phyloP scores from a whole-genome alignment of 2,797 vertebrate species.

The Lepilemur septentrionalis region DNA sequence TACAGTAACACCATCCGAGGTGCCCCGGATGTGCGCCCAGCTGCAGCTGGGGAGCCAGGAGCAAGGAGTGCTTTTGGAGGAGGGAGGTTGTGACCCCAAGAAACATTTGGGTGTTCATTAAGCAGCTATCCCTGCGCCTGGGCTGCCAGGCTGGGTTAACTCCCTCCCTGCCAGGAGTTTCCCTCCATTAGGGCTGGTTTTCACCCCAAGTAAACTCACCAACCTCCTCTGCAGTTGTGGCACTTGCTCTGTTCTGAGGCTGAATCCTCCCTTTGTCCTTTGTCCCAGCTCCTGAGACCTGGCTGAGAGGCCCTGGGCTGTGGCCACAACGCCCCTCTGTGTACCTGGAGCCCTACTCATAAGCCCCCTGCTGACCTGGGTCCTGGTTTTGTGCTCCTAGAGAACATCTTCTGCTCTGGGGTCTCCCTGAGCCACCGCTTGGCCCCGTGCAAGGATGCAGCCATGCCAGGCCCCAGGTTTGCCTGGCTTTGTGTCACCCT shows the following conservation, averaged over 20 bases:
- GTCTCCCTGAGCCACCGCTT: not conserved
- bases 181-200: too few relatives aligned
- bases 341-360: not conserved
- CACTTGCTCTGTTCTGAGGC: not conserved
- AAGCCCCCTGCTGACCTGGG: too few relatives aligned
- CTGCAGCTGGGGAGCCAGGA: accelerated
- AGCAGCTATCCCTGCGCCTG: not conserved
- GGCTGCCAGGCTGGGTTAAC: not conserved
- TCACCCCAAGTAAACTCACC: too few relatives aligned
- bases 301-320: not conserved
- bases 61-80: not conserved
- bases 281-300: not conserved
- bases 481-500: too few relatives aligned
- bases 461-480: not conserved
- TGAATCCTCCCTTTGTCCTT: not conserved
- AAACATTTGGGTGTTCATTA: not conserved
- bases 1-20: too few relatives aligned
- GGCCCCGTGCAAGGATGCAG: accelerated
- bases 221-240: accelerated
- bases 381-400: not conserved
- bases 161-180: too few relatives aligned
- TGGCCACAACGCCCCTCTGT: not conserved
- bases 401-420: too few relatives aligned
- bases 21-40: not conserved
- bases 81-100: not conserved